Evolutionary conservation across 2,113 vertebrate genomes (phyloP).

Genomic region (Siniperca chuatsi): DNA sequence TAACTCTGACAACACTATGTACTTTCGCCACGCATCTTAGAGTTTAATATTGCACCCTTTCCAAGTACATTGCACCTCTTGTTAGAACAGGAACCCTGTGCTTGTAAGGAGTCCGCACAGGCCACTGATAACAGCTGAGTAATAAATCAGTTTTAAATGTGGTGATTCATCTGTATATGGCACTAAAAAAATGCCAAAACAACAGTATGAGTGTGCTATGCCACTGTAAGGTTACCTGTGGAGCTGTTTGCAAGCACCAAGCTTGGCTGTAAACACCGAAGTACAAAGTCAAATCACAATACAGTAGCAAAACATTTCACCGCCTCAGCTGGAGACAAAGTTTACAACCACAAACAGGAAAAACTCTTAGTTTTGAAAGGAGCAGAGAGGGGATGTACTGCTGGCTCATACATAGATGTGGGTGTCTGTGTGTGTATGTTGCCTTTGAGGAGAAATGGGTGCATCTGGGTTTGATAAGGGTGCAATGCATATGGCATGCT

Average conservation of each 20-base stretch:
- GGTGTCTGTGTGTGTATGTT: slow-evolving; percentile 10
- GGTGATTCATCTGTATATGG: slow-evolving; percentile 21
- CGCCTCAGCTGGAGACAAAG: slow-evolving; percentile 42
- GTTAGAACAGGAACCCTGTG: slow-evolving; percentile 8
- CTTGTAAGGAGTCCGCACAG: slow-evolving; percentile 15
- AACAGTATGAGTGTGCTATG: slow-evolving; percentile 4
- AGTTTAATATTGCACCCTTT: slow-evolving; percentile 7
- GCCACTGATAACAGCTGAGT: slow-evolving; percentile 26
- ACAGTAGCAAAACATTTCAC: slow-evolving; percentile 37
- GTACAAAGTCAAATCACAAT: slow-evolving; percentile 30
- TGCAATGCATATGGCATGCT: slow-evolving; percentile 23
- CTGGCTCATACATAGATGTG: slow-evolving; percentile 14
- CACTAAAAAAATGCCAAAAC: slow-evolving; percentile 17
- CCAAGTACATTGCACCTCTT: slow-evolving; percentile 1
- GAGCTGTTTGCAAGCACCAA: slow-evolving; percentile 15
- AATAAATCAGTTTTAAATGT: slow-evolving; percentile 48
- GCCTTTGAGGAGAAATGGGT: slow-evolving; percentile 45
- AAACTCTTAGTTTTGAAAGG: slow-evolving; percentile 41
- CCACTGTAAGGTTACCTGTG: slow-evolving; percentile 16
- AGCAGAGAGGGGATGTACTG: slow-evolving; percentile 29
- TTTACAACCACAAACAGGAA: slow-evolving; percentile 21
- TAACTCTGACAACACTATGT: neutral
- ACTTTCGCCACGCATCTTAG: neutral
- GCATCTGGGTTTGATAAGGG: slow-evolving; percentile 59
- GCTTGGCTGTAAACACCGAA: slow-evolving; percentile 30